Conservation (phyloP, 92 coral and sea anemone species). For the Epizoanthus rinbou region DNA sequence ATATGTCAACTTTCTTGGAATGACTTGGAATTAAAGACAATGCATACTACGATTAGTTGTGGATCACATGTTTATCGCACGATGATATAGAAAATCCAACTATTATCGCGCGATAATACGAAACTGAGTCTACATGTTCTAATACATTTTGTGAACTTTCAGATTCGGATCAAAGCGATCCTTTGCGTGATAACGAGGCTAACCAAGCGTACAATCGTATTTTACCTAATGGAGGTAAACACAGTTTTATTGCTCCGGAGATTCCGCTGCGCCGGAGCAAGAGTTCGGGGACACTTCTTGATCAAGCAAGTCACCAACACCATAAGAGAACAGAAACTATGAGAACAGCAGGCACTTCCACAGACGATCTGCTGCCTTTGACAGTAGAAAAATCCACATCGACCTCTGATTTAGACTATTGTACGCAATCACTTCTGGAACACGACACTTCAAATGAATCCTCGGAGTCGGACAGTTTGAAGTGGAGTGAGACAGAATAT, state of each 20-base stretch:
- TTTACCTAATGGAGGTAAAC: conserved; percentile 24
- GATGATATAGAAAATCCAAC: neutral
- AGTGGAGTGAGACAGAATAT: conserved; percentile 14
- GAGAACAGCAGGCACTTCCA: conserved; percentile 73
- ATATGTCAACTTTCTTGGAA: too few relatives aligned
- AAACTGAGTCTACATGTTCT: neutral
- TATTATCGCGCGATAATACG: too few relatives aligned
- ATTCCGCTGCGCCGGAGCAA: conserved; percentile 37
- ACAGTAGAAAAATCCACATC: conserved; percentile 80
- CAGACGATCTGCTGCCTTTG: conserved; percentile 54
- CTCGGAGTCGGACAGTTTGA: conserved; percentile 32
- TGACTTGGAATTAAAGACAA: too few relatives aligned
- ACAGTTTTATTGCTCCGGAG: conserved; percentile 29
- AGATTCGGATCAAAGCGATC: conserved; percentile 41
- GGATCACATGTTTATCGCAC: neutral
- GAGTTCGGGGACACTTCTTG: conserved; percentile 29
- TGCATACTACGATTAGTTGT: too few relatives aligned
- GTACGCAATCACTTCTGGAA: conserved; percentile 2
- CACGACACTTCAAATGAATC: conserved; percentile 37
- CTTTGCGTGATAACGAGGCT: conserved; percentile 1
- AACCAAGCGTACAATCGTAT: conserved; percentile 28
- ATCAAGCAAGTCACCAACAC: conserved; percentile 28
- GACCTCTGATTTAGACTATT: conserved; percentile 66
- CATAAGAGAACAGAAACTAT: conserved; percentile 32
- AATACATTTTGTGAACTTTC: neutral